Evolutionary conservation across 2,113 vertebrate species (phyloP).

Genomic region (Rhinolophus ferrumequinum): DNA sequence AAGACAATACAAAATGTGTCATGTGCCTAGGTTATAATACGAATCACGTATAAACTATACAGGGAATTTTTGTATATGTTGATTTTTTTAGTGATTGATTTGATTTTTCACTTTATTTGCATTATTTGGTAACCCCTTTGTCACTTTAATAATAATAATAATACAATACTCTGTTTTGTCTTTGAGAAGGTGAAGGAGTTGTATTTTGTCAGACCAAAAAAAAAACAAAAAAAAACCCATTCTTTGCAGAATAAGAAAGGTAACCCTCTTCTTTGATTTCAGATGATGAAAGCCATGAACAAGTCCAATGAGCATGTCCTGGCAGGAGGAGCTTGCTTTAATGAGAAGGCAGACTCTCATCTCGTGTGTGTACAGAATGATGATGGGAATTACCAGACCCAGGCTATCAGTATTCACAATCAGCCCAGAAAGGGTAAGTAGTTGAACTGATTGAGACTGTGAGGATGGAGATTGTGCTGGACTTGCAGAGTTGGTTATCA

Average conservation of each 20-base stretch:
- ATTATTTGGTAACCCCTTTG: not conserved
- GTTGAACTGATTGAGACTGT: not conserved
- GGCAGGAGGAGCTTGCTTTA: conserved; percentile 97
- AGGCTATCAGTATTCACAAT: conserved; percentile 99
- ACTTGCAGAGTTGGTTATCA: not conserved
- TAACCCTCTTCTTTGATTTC: conserved; percentile 71
- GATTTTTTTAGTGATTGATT: not conserved
- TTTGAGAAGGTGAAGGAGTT: conserved; percentile 24
- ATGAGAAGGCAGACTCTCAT: conserved; percentile 96
- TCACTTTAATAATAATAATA: conserved; percentile 3
- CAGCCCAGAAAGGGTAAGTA: conserved; percentile 95
- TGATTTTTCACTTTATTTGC: conserved; percentile 2
- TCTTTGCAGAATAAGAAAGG: not conserved
- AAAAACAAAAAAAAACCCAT: not conserved
- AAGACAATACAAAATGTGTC: not conserved
- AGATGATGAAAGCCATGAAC: conserved; percentile 99
- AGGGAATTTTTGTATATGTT: not conserved
- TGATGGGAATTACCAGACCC: conserved; percentile 98
- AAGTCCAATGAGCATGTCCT: conserved; percentile 99
- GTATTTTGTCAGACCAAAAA: not conserved
- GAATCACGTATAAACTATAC: not conserved
- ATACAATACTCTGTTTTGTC: not conserved
- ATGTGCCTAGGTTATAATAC: not conserved
- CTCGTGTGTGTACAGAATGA: conserved; percentile 99
- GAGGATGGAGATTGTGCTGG: not conserved